A percentile compares a stretch with the other conserved stretches of the same genome.
Evolutionary conservation across 2,888 invertebrate genomes (phyloP).

Genomic region (Resseliella maxima): DNA sequence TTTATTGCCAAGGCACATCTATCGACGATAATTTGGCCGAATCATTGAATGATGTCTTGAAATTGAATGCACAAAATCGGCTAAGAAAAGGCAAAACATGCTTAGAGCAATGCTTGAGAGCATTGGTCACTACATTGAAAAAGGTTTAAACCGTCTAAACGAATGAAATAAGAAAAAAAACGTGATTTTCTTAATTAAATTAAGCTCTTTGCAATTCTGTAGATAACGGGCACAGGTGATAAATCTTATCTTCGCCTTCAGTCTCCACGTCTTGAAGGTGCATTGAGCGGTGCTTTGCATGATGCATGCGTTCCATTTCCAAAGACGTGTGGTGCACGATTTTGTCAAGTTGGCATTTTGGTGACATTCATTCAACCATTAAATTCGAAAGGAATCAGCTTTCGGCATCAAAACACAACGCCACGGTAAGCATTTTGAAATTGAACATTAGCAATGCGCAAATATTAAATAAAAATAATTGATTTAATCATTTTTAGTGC

Average conservation of each 20-base stretch:
- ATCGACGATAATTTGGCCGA: slow-evolving; percentile 78
- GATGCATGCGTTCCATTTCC: slow-evolving; percentile 94
- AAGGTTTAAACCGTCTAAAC: slow-evolving; percentile 62
- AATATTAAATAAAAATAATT: neutral
- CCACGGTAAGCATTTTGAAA: slow-evolving; percentile 68
- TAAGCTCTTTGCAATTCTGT: no score
- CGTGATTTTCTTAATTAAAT: no score
- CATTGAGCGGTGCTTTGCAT: slow-evolving; percentile 65
- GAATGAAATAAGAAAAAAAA: neutral
- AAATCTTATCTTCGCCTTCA: slow-evolving; percentile 66
- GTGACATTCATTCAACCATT: slow-evolving; percentile 87
- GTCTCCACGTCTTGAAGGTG: slow-evolving; percentile 67
- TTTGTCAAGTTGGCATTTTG: slow-evolving; percentile 86
- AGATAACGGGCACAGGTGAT: slow-evolving; percentile 64
- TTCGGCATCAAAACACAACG: slow-evolving; percentile 80
- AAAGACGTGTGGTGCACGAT: slow-evolving; percentile 91
- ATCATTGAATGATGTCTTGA: slow-evolving; percentile 82
- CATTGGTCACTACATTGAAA: slow-evolving; percentile 75
- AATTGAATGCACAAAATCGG: slow-evolving; percentile 82
- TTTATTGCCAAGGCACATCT: slow-evolving; percentile 75
- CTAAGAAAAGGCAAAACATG: slow-evolving; percentile 88
- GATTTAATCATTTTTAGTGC: slow-evolving; percentile 68
- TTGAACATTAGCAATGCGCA: neutral
- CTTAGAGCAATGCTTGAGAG: slow-evolving; percentile 85
- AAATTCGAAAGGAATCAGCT: slow-evolving; percentile 75